Base-by-base conservation (phyloP, 2,888 invertebrate species). In the Pachycephus smyrnensis region DNA sequence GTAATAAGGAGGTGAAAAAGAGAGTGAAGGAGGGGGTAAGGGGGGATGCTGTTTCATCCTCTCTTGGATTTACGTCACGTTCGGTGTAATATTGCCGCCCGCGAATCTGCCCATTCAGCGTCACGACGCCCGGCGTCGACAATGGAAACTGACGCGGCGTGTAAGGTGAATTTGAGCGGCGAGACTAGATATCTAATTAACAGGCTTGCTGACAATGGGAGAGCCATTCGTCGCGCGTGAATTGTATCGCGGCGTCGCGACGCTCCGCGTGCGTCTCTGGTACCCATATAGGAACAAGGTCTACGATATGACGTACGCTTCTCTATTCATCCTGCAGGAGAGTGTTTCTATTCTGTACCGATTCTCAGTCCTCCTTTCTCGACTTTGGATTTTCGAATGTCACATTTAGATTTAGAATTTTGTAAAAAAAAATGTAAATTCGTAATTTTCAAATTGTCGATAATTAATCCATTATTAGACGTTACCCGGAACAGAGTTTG, bases 131-230 rank as follows among this genome's bases (percentile, higher is more conserved):
- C 6, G 55, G 55, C 77, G 75, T 69, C 77, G 83, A 85, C 85
- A 86, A 85, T 86, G 82, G 83, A 81, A 80, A 55, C 73, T 68
- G 79, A 77, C 74, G 69, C 79, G 77, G 82, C 84, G 87, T 86
- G 86, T 88, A 89, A 89, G 89, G 89, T 89, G 89, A 89, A 90
- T 90, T 89, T 88, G 87, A 89, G 85, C 88, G 84, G 86, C 87
- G 88, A 86, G 88, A 89, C 88, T 89, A 89, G 90, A 90, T 90
- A 90, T 88, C 90, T 90, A 90, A 90, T 90, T 90, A 90, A 90
- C 90, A 90, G 88, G 84, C 85, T 86, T 85, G 81, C 85, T 55
- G 87, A 90, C 90, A 90, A 90, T 91, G 88, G 88, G 83, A 87
- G 88, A 89, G 86, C 88, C 86, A 88, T 89, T 88, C 89, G 88